Evolutionary conservation across 2,113 vertebrate genomes (phyloP), one percentile per base, ranked within the genome.

Genomic region (Prochilodus magdalenae): DNA sequence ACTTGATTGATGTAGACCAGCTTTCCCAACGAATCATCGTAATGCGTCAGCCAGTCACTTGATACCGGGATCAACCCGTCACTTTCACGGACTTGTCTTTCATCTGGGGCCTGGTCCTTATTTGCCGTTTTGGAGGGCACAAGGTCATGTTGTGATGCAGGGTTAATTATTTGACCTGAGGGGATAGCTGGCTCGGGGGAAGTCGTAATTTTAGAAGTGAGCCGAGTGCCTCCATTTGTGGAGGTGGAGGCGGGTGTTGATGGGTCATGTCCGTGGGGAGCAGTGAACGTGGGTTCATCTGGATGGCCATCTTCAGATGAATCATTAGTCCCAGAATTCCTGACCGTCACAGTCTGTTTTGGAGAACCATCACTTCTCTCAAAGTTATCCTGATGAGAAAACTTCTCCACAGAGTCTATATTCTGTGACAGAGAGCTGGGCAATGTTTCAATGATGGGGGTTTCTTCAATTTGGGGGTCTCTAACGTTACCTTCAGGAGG

Each of bases 1-100:
- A 89, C 79, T 88, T 77, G 95, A 90, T 99, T 99, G 86, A 99
- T 86, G 36, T 96, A 98, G 69, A 96, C 93, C 0, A 83, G 94
- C 90, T 83, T 97, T 77, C 97, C 97, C 27, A 91, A 86, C 0
- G 88, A 89, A 33, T 86, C 62, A 70, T 99, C 96, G 60, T 87
- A 87, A 83, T 81, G 81, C 33, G 83, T 90, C 77, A 94, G 73
- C 96, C 96, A 97, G 67, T 91, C 87, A 53, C 86, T 90, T 73
- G 79, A 57, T 0, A 24, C 29, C 51, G 60, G 57, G 30, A 29
- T 26, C 27, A 4, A 47, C 57, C 73, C 65, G 47, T 40, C 49
- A 76, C 51, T 47, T n/a, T 67, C 24, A 20, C 6, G 69, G 12
- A 18, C 12, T 29, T 12, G 82, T 5, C 27, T 20, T 79, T 82